phyloP scores from a whole-genome alignment of 92 coral and sea anemone species.

The Paragorgia papillata region DNA sequence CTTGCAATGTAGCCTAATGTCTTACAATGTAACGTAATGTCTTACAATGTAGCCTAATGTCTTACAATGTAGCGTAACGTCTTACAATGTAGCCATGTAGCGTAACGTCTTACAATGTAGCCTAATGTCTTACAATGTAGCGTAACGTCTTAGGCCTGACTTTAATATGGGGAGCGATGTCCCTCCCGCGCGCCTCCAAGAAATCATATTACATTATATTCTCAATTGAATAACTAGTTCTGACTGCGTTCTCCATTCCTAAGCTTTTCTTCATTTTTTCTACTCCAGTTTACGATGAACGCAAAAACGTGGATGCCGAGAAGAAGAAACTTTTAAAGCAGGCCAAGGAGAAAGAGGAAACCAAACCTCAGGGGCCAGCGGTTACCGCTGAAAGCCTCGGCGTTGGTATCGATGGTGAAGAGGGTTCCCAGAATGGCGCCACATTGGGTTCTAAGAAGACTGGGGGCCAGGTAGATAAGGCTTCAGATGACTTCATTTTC shows the following conservation, averaged over 20 bases:
- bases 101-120: too few species aligned
- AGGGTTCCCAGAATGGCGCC: neutral
- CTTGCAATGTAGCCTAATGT: too few species aligned
- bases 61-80: too few species aligned
- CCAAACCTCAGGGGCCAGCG: constrained; percentile 68
- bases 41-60: too few species aligned
- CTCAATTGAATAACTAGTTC: neutral
- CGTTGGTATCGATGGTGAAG: constrained; percentile 55
- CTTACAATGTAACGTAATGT: too few species aligned
- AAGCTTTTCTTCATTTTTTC: neutral
- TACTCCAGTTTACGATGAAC: constrained; percentile 79
- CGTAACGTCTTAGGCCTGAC: too few species aligned
- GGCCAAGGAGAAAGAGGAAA: constrained; percentile 70
- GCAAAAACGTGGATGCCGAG: constrained; percentile 77
- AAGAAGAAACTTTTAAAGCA: constrained; percentile 82
- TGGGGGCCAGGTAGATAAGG: constrained; percentile 76
- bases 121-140: too few species aligned
- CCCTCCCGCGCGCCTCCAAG: too few species aligned
- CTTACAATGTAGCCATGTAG: too few species aligned
- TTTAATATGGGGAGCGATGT: too few species aligned
- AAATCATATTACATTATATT: too few species aligned
- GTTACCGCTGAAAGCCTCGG: constrained; percentile 71
- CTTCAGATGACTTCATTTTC: constrained; percentile 96
- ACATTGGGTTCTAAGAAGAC: constrained; percentile 46
- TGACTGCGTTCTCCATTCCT: neutral